phyloP scores from a whole-genome alignment of 2,888 invertebrate genomes.

The Drosophila austrosaltans region DNA sequence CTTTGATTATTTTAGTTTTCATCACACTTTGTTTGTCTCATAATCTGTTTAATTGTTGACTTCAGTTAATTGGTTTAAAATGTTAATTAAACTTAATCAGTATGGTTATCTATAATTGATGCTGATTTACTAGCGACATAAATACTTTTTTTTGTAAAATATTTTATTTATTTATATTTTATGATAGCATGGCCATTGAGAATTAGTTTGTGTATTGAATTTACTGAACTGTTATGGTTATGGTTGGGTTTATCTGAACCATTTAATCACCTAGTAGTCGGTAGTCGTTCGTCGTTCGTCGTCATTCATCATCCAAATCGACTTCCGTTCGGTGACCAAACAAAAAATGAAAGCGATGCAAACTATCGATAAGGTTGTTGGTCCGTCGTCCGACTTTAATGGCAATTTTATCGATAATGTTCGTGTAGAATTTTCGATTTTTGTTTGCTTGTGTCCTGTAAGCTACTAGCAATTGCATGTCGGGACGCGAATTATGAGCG shows the following conservation, averaged over 20 bases:
- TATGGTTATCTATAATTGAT: not conserved
- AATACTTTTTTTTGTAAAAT: too few relatives aligned
- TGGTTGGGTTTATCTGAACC: slow-evolving; percentile 53
- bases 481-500: slow-evolving; percentile 66
- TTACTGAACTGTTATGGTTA: slow-evolving; percentile 2
- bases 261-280: slow-evolving; percentile 57
- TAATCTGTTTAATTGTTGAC: too few relatives aligned
- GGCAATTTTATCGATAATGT: slow-evolving; percentile 82
- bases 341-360: slow-evolving; percentile 55
- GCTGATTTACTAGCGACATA: not conserved
- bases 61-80: too few relatives aligned
- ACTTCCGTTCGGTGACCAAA: slow-evolving; percentile 67
- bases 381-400: slow-evolving; percentile 64
- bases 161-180: not conserved
- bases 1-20: too few relatives aligned
- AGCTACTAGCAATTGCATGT: slow-evolving; percentile 2
- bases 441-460: slow-evolving; percentile 73
- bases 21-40: too few relatives aligned
- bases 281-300: slow-evolving; percentile 21
- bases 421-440: slow-evolving; percentile 80
- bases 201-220: not conserved
- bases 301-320: slow-evolving; percentile 79
- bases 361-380: slow-evolving; percentile 78
- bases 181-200: not conserved
- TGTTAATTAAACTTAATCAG: not conserved